Conservation (phyloP, 2,797 vertebrate genomes). For the Leucoraja ocellata region DNA sequence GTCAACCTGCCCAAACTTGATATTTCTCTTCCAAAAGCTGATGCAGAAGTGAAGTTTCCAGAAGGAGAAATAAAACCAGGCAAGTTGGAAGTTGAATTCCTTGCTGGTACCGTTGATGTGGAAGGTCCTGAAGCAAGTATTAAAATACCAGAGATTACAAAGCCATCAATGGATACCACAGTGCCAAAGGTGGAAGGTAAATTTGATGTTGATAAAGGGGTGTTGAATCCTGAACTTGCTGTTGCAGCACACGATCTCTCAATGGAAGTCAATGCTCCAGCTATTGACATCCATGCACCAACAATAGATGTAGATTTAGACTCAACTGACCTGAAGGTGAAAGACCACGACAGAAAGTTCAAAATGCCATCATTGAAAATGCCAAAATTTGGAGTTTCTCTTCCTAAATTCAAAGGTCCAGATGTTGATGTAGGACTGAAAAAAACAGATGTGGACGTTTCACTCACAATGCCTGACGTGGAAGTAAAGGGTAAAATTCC, state of each 20-base stretch:
- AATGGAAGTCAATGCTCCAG: background rate
- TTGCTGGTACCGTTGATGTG: background rate
- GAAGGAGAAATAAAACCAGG: background rate
- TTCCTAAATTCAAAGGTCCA: background rate
- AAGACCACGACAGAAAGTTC: background rate
- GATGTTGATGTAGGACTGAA: background rate
- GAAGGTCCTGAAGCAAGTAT: background rate
- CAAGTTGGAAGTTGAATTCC: background rate
- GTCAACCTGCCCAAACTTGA: background rate
- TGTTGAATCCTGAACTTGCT: conserved; percentile 40
- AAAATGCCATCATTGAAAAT: background rate
- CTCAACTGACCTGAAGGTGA: background rate
- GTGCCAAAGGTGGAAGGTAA: conserved; percentile 48
- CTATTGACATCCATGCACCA: background rate
- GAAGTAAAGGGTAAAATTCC: background rate
- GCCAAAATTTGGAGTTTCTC: background rate
- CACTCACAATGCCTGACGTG: fast-evolving
- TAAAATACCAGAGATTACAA: conserved; percentile 41
- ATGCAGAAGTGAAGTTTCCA: background rate
- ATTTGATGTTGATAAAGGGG: conserved; percentile 45
- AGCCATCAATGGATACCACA: conserved; percentile 55
- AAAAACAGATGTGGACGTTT: background rate
- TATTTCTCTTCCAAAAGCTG: background rate
- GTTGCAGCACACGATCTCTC: background rate
- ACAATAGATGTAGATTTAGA: background rate